Evolutionary conservation across 64 coral and sea anemone genomes (phyloP).

Genomic region (Acropora yongei): DNA sequence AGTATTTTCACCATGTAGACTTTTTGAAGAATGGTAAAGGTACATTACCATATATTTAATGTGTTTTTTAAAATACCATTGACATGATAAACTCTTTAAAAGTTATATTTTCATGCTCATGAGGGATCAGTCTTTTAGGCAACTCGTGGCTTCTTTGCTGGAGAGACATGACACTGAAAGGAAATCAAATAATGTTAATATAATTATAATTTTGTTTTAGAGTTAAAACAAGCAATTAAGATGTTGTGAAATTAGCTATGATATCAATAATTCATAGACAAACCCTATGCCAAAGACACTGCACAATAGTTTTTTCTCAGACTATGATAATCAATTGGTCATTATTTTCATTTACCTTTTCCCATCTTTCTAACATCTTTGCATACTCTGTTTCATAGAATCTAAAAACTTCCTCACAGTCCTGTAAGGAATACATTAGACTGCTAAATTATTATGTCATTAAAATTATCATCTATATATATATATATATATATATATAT

Average conservation of each 20-base stretch:
- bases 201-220: too few species aligned
- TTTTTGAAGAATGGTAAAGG: too few species aligned
- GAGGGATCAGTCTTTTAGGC: slow-evolving; percentile 27
- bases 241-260: too few species aligned
- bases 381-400: slow-evolving; percentile 94
- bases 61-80: too few species aligned
- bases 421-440: slow-evolving; percentile 41
- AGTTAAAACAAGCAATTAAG: too few species aligned
- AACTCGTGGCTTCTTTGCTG: slow-evolving; percentile 62
- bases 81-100: neutral
- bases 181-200: neutral
- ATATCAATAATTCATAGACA: too few species aligned
- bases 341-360: slow-evolving; percentile 76
- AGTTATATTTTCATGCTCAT: neutral
- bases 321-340: neutral
- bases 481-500: too few species aligned
- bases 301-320: neutral
- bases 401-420: slow-evolving; percentile 96
- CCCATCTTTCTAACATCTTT: slow-evolving; percentile 93
- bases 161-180: slow-evolving; percentile 77
- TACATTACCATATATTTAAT: too few species aligned
- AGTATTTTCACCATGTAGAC: too few species aligned
- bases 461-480: neutral
- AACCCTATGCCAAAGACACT: too few species aligned
- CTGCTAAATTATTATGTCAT: neutral